Evolutionary conservation across 2,113 vertebrate species (phyloP).

Genomic region (Phalacrocorax aristotelis): DNA sequence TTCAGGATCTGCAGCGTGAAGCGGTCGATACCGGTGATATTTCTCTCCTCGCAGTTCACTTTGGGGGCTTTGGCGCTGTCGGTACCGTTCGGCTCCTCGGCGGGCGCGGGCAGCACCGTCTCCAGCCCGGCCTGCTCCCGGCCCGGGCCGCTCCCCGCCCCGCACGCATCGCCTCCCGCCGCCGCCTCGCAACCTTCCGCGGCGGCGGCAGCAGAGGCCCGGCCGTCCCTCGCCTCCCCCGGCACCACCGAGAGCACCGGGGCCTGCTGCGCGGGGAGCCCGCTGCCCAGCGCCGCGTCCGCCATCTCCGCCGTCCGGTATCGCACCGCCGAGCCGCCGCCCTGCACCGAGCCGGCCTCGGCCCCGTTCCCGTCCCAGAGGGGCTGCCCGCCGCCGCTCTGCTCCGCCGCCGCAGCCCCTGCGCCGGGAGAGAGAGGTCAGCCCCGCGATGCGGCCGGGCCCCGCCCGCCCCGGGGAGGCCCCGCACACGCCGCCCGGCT

Average conservation of each 20-base stretch:
- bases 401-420: no score
- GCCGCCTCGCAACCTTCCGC: slow-evolving; percentile 54
- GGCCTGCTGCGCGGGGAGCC: not conserved
- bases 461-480: no score
- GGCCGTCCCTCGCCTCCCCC: slow-evolving; percentile 68
- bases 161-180: not conserved
- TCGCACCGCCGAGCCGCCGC: no score
- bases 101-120: slow-evolving; percentile 23
- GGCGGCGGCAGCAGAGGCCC: slow-evolving; percentile 17
- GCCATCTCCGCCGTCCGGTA: no score
- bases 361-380: no score
- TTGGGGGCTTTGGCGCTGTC: slow-evolving; percentile 85
- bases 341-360: no score
- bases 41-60: slow-evolving; percentile 90
- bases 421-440: no score
- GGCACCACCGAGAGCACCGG: slow-evolving; percentile 82
- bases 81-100: slow-evolving; percentile 81
- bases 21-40: slow-evolving; percentile 74
- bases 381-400: no score
- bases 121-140: slow-evolving; percentile 60
- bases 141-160: not conserved
- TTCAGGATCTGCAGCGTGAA: slow-evolving; percentile 87
- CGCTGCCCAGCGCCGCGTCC: no score
- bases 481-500: no score
- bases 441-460: no score